Base-by-base conservation (phyloP, 2,888 invertebrate genomes). In the Catonia carolina region DNA sequence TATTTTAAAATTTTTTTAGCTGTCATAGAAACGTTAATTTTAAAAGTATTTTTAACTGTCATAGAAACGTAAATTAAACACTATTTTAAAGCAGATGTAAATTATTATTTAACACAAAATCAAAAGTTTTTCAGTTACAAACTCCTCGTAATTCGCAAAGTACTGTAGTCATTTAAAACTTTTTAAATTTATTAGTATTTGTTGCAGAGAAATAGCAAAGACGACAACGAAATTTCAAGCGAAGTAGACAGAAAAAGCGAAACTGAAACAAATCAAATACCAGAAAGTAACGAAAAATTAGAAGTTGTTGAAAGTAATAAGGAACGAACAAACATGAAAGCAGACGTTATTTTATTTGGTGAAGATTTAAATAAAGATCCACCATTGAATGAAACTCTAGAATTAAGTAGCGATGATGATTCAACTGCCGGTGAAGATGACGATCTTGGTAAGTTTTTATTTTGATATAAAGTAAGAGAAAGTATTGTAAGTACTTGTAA, bases 341-440 rank as follows among this genome's bases (percentile, higher is more conserved):
- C 17, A 33, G 57, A 52, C 35, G 36, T 58, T 8, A 50, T 58
- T 17, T 50, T 58, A 33, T 50, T 58, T 45, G 58, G 58, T 6
- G 58, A 58, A 36, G 54, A 58, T 41, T 47, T 58, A 20, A 52
- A 49, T n/a, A 27, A 33, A 1, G 54, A 39, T n/a, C 39, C 36
- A n/a, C 20, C 33, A 8, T 42, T 41, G 12, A 42, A 49, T 42
- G 45, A 36, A 14, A 20, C 36, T 58, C 48, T 79, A 61, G 78
- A 78, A 67, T 69, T 79, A 53, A 78, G 77, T 64, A 78, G 88
- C 7, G 89, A 89, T 74, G 65, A 67, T 35, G 89, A 90, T 68
- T 89, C 89, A 0, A 89, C 89, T 0, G 89, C 86, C 58, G 89
- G 88, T 0, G 89, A 89, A 67, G 86, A 86, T 37, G 85, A 85